A percentile compares a stretch with the other conserved stretches of the same genome.
Conservation (phyloP, 2,113 vertebrate species). For the Lophotis ruficrista region DNA sequence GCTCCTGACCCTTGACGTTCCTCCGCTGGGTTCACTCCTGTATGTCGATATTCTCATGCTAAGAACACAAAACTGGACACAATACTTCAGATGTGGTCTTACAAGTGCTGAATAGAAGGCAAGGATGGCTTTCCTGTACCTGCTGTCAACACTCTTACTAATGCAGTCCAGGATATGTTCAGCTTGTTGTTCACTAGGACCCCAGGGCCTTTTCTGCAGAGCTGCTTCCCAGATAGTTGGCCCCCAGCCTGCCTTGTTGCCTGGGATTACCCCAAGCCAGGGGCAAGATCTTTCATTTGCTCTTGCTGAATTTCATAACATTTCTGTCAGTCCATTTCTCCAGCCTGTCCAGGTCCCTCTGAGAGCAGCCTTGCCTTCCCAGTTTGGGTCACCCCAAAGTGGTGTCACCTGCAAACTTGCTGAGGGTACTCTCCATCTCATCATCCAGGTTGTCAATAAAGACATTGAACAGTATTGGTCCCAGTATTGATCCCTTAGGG, state of each 20-base stretch:
- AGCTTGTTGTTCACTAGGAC: not conserved
- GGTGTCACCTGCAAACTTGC: not conserved
- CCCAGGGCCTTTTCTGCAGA: not conserved
- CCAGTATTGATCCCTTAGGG: not conserved
- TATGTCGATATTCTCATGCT: not conserved
- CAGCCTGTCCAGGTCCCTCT: not conserved
- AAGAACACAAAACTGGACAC: not conserved
- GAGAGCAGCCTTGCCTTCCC: not conserved
- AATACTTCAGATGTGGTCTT: not conserved
- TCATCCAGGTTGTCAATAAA: not conserved
- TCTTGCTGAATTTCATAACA: too few species aligned
- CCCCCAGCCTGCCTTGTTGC: not conserved
- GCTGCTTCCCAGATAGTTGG: not conserved
- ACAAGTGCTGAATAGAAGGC: not conserved
- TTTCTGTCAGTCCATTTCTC: not conserved
- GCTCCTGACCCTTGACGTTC: not conserved
- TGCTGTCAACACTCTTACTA: not conserved
- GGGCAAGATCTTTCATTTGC: not conserved
- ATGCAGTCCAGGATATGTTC: not conserved
- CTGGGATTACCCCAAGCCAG: not conserved
- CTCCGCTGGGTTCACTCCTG: not conserved
- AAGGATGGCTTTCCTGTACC: not conserved
- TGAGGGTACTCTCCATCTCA: not conserved
- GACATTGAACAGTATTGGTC: not conserved
- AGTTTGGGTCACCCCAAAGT: fast-evolving